These are phyloP conservation scores for Agrotis clavis DNA, from an alignment of 2,888 invertebrate genomes.

Conservation along the genomic window DNA sequence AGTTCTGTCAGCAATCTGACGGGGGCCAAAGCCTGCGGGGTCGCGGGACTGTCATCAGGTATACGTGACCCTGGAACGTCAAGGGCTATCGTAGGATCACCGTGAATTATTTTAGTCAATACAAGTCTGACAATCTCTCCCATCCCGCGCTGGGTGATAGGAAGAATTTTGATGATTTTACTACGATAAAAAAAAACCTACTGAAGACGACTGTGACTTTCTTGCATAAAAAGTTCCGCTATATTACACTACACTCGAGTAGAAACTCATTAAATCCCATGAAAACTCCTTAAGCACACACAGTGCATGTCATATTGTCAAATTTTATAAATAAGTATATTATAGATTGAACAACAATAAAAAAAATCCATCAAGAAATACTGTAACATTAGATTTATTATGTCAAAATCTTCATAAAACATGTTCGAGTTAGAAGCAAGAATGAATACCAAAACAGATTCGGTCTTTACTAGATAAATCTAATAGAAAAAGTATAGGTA, in stretches of 20 bases:
- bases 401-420: conserved; percentile 5
- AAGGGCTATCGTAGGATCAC: too few species aligned
- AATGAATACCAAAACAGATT: conserved; percentile 3
- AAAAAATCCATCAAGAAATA: conserved; percentile 5
- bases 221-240: too few species aligned
- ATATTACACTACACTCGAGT: neutral
- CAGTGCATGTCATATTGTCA: neutral
- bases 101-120: too few species aligned
- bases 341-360: neutral
- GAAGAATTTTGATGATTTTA: too few species aligned
- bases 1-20: too few species aligned
- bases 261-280: neutral
- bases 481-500: neutral
- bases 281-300: conserved; percentile 1
- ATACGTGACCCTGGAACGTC: too few species aligned
- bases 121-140: too few species aligned
- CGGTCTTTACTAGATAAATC: neutral
- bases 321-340: neutral
- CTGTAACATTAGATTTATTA: neutral
- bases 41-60: too few species aligned
- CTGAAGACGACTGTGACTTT: too few species aligned
- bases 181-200: too few species aligned
- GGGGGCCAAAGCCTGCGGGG: too few species aligned
- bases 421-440: neutral
- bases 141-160: too few species aligned